These are phyloP conservation scores for Helicoverpa zea DNA, from an alignment of 1,140 invertebrate genomes.

Conservation along the genomic window DNA sequence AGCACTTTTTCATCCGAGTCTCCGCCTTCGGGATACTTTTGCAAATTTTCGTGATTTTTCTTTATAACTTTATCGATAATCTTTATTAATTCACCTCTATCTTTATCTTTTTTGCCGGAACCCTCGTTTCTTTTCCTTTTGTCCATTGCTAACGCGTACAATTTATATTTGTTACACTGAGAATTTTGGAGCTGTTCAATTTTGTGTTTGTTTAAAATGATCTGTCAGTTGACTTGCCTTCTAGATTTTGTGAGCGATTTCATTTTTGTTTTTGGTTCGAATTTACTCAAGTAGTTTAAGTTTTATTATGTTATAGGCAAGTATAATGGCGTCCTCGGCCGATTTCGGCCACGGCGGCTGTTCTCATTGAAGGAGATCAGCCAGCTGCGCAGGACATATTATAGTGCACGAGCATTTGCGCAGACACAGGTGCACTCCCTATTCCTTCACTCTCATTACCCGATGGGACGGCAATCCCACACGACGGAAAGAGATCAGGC, in stretches of 20 bases:
- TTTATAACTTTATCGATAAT: not conserved
- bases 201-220: not conserved
- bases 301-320: not conserved
- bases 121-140: not conserved
- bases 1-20: not conserved
- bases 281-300: not conserved
- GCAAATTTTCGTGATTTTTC: not conserved
- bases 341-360: too few relatives aligned
- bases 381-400: too few relatives aligned
- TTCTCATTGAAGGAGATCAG: not conserved
- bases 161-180: not conserved
- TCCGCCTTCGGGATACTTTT: not conserved
- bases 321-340: too few relatives aligned
- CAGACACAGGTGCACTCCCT: too few relatives aligned
- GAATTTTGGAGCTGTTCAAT: not conserved
- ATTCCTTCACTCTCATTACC: too few relatives aligned
- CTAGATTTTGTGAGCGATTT: not conserved
- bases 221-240: not conserved
- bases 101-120: constrained; percentile 2
- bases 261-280: not conserved
- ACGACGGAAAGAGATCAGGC: too few relatives aligned
- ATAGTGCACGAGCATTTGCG: too few relatives aligned
- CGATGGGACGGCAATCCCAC: too few relatives aligned
- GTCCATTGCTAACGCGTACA: not conserved
- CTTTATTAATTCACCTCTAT: not conserved